These are phyloP conservation scores for Thalassophryne amazonica DNA, from an alignment of 2,797 vertebrate species.

Conservation along the genomic window DNA sequence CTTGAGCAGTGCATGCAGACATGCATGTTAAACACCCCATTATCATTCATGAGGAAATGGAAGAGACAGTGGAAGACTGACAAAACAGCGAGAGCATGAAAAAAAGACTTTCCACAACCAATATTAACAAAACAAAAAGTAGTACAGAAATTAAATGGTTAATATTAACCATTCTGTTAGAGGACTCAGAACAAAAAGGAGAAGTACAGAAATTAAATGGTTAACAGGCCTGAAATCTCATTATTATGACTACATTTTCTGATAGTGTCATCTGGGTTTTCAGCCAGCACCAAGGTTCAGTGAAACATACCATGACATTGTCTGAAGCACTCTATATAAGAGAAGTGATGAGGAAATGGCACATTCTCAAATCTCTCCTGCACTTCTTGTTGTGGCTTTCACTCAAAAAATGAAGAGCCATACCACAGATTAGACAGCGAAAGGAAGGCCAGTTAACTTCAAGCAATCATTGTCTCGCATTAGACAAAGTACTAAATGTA, in stretches of 20 bases:
- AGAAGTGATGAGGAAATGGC: slow-evolving; percentile 27
- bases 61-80: slow-evolving; percentile 17
- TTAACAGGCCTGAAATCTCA: no score
- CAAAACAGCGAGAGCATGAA: slow-evolving; percentile 2
- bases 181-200: no score
- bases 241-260: no score
- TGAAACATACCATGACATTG: neutral
- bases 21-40: slow-evolving; percentile 36
- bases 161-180: no score
- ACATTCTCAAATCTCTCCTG: slow-evolving; percentile 22
- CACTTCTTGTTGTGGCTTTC: neutral
- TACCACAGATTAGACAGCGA: slow-evolving; percentile 26
- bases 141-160: no score
- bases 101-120: slow-evolving; percentile 19
- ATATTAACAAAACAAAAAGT: neutral
- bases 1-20: slow-evolving; percentile 8
- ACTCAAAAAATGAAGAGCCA: slow-evolving; percentile 3
- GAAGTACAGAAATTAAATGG: no score
- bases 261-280: no score
- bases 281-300: neutral
- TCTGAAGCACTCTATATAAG: neutral
- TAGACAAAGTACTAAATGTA: neutral
- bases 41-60: slow-evolving; percentile 40
- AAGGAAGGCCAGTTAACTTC: slow-evolving; percentile 2
- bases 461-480: neutral